Conservation (phyloP, 1,140 invertebrate genomes). For the Oryzaephilus surinamensis region DNA sequence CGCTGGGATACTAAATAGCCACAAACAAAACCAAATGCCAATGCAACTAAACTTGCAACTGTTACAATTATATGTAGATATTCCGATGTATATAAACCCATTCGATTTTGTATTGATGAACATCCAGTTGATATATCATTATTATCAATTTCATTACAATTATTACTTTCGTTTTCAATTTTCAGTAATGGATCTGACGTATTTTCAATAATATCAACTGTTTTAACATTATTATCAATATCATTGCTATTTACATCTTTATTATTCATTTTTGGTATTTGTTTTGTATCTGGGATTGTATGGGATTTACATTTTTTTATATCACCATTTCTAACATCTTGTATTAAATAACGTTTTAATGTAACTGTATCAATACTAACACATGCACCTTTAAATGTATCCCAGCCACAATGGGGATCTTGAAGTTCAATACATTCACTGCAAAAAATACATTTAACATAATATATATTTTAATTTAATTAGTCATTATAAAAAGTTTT, state of each 20-base stretch:
- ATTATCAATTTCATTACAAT: conserved; percentile 1
- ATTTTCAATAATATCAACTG: conserved; percentile 5
- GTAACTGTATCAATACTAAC: conserved; percentile 33
- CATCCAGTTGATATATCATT: conserved; percentile 19
- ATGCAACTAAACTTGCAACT: conserved; percentile 64
- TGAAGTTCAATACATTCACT: conserved; percentile 83
- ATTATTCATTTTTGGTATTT: background rate
- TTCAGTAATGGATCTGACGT: conserved; percentile 2
- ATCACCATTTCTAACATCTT: conserved; percentile 29
- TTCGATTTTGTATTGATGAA: conserved; percentile 46
- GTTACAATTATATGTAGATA: conserved; percentile 68
- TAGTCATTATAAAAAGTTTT: no score
- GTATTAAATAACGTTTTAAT: conserved; percentile 27
- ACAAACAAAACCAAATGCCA: conserved; percentile 70
- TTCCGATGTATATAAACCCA: conserved; percentile 67
- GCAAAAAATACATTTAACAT: no score
- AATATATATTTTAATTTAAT: no score
- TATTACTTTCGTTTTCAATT: conserved; percentile 2
- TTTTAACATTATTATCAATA: conserved; percentile 8
- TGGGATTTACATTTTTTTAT: conserved; percentile 25
- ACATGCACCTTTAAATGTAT: conserved; percentile 62
- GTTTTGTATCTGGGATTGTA: conserved; percentile 13
- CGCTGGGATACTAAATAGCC: conserved; percentile 73
- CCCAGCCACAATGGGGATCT: conserved; percentile 98
- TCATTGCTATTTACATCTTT: conserved; percentile 8